Conservation (phyloP, 2,797 vertebrate species). For the Lateolabrax maculatus region DNA sequence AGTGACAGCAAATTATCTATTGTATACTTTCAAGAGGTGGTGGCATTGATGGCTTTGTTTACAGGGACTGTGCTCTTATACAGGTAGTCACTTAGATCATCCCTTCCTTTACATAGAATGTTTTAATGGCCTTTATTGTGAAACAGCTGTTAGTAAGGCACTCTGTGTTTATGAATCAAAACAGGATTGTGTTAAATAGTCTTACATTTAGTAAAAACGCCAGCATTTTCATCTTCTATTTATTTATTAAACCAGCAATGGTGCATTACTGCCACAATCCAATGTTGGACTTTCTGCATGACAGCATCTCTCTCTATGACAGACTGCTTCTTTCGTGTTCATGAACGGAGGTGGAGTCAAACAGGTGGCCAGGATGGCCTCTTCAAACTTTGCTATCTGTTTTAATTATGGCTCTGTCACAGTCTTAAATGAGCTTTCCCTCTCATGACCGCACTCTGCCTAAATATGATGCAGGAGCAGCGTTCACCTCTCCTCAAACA, state of each 20-base stretch:
- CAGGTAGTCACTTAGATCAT: conserved; percentile 5
- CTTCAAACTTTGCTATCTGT: no score
- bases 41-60: neutral
- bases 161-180: conserved; percentile 13
- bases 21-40: no score
- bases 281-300: neutral
- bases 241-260: conserved; percentile 15
- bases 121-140: conserved; percentile 25
- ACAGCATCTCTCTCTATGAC: neutral
- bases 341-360: no score
- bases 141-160: conserved; percentile 19
- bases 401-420: no score
- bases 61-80: conserved; percentile 15
- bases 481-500: no score
- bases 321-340: no score
- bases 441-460: no score
- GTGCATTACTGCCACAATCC: neutral
- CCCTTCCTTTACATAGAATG: neutral
- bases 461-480: no score
- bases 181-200: neutral
- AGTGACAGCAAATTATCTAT: neutral
- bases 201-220: no score
- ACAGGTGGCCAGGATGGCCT: no score
- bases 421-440: no score
- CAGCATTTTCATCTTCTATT: conserved; percentile 13